phyloP scores from a whole-genome alignment of 2,113 vertebrate genomes.

The Acrocephalus arundinaceus region DNA sequence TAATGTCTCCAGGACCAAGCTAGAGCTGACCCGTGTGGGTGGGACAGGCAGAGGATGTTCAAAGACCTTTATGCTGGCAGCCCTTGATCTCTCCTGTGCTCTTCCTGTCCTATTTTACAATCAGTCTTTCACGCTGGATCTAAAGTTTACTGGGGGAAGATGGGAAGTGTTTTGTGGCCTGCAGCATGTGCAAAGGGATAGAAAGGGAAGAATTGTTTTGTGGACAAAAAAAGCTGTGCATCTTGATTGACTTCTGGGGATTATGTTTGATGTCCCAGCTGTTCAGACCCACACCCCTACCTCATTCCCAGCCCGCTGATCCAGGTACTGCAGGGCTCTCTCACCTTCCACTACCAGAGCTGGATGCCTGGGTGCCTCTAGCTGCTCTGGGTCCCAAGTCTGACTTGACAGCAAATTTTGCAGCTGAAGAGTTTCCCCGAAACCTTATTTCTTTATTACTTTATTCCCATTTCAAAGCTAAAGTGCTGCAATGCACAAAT shows the following conservation, averaged over 20 bases:
- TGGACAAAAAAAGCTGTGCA: not conserved
- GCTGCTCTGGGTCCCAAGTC: not conserved
- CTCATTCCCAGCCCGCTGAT: not conserved
- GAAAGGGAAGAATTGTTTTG: not conserved
- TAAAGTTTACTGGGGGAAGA: not conserved
- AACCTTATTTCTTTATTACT: not conserved
- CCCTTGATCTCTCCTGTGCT: slow-evolving; percentile 60
- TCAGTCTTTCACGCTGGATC: not conserved
- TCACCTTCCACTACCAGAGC: not conserved
- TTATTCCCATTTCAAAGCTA: not conserved
- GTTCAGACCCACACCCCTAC: not conserved
- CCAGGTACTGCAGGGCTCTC: not conserved
- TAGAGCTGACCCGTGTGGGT: slow-evolving; percentile 18
- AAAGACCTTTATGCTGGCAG: slow-evolving; percentile 4
- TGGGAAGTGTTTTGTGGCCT: not conserved
- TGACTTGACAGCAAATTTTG: not conserved
- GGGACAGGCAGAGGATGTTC: slow-evolving; percentile 24
- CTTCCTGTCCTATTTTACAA: slow-evolving; percentile 51
- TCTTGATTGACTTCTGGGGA: not conserved
- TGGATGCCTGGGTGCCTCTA: not conserved
- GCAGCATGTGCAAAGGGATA: not conserved
- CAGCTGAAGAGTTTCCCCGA: not conserved
- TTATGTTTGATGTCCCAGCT: not conserved
- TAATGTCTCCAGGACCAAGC: not conserved
- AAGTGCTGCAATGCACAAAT: not conserved